Evolutionary conservation across 2,113 vertebrate species (phyloP).

Genomic region (Chionodraco myersi): DNA sequence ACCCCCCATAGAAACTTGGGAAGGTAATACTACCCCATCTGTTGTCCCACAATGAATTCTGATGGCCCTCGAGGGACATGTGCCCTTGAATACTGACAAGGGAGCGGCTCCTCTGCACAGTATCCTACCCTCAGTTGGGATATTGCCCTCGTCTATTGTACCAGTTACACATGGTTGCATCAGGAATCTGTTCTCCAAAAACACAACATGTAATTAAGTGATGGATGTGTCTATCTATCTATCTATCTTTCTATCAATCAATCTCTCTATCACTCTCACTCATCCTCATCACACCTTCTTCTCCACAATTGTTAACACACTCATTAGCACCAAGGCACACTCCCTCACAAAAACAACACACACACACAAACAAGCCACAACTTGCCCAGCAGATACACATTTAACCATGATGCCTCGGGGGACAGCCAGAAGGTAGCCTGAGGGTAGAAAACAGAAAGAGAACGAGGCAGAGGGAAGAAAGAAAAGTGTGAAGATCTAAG

Average conservation of each 20-base stretch:
- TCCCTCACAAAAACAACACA: slow-evolving; percentile 22
- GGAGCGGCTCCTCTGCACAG: slow-evolving; percentile 43
- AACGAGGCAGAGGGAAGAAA: slow-evolving; percentile 60
- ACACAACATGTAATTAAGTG: slow-evolving; percentile 57
- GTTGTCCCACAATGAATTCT: slow-evolving; percentile 53
- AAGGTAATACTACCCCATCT: slow-evolving; percentile 48
- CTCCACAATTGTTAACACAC: slow-evolving; percentile 51
- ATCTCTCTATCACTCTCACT: slow-evolving; percentile 7
- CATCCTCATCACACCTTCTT: slow-evolving; percentile 22
- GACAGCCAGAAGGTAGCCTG: slow-evolving; percentile 69
- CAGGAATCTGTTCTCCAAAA: slow-evolving; percentile 55
- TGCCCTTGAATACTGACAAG: slow-evolving; percentile 63
- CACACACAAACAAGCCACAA: slow-evolving; percentile 63
- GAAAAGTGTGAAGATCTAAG: slow-evolving; percentile 69
- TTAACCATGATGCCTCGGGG: slow-evolving; percentile 73
- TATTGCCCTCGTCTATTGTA: slow-evolving; percentile 56
- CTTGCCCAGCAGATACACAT: slow-evolving; percentile 71
- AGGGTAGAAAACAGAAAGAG: slow-evolving; percentile 64
- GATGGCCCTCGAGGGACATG: slow-evolving; percentile 65
- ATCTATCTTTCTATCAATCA: neutral
- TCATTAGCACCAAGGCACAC: slow-evolving; percentile 62
- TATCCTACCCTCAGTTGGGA: slow-evolving; percentile 38
- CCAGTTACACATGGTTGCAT: slow-evolving; percentile 69
- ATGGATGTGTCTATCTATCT: neutral
- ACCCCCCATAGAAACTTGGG: slow-evolving; percentile 40